Evolutionary conservation across 2,888 invertebrate species (phyloP).

Genomic region (Mongoloraphidia duomilia): DNA sequence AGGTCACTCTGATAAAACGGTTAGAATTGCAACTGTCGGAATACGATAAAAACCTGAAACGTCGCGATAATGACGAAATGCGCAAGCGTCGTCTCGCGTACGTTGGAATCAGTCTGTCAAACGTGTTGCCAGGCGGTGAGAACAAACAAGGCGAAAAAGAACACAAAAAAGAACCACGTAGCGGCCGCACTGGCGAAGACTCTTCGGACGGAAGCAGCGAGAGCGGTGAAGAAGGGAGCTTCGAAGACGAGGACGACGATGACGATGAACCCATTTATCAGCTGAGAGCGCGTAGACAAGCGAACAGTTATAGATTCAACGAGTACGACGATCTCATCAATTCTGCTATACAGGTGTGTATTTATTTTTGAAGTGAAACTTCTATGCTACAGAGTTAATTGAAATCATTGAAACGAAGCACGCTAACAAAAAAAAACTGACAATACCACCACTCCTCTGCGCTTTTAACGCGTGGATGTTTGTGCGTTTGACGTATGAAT

Average conservation of each 20-base stretch:
- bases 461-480: too few relatives aligned
- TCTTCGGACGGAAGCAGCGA: conserved; percentile 19
- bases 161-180: conserved; percentile 23
- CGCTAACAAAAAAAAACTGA: too few relatives aligned
- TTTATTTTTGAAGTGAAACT: too few relatives aligned
- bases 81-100: conserved; percentile 56
- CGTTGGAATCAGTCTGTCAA: conserved; percentile 60
- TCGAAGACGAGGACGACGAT: conserved; percentile 29
- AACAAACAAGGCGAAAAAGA: conserved; percentile 24
- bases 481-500: too few relatives aligned
- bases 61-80: conserved; percentile 48
- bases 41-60: conserved; percentile 57
- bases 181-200: conserved; percentile 18
- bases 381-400: too few relatives aligned
- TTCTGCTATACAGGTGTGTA: conserved; percentile 61
- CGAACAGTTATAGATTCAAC: conserved; percentile 72
- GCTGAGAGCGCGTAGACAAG: conserved; percentile 62
- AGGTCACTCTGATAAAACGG: conserved; percentile 52
- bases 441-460: too few relatives aligned
- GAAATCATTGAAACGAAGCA: too few relatives aligned
- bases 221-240: conserved; percentile 14
- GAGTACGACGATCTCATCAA: conserved; percentile 94
- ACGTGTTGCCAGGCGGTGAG: conserved; percentile 37
- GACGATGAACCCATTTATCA: conserved; percentile 70
- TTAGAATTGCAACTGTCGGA: conserved; percentile 61